phyloP scores from a whole-genome alignment of 1,140 invertebrate species.

The Homarus americanus region DNA sequence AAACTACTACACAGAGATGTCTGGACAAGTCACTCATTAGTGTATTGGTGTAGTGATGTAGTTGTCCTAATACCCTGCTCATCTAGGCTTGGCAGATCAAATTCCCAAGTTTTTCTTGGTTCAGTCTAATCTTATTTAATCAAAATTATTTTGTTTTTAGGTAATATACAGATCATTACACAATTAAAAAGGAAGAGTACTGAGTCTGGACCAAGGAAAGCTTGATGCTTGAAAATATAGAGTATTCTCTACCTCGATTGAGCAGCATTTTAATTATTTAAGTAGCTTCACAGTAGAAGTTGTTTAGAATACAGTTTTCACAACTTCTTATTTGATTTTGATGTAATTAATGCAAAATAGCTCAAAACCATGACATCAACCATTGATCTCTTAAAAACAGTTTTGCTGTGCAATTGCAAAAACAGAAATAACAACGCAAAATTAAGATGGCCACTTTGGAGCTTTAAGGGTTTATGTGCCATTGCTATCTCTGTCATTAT shows the following conservation, averaged over 20 bases:
- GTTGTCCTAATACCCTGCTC: conserved; percentile 51
- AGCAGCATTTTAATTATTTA: conserved; percentile 43
- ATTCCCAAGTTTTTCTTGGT: conserved; percentile 24
- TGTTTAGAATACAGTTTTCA: conserved; percentile 31
- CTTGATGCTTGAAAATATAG: conserved; percentile 39
- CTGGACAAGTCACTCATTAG: conserved; percentile 44
- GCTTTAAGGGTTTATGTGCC: conserved; percentile 33
- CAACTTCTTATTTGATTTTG: conserved; percentile 15
- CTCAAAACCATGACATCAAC: conserved; percentile 18
- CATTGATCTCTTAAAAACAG: not conserved
- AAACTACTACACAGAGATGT: conserved; percentile 22
- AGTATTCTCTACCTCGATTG: conserved; percentile 51
- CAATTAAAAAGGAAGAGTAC: not conserved
- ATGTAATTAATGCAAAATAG: not conserved
- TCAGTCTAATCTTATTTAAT: conserved; percentile 13
- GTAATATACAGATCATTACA: not conserved
- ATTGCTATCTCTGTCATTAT: conserved; percentile 14
- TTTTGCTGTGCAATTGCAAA: not conserved
- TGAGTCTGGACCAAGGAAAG: conserved; percentile 29
- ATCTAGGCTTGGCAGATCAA: conserved; percentile 53
- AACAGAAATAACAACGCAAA: not conserved
- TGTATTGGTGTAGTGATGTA: conserved; percentile 53
- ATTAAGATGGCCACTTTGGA: conserved; percentile 10
- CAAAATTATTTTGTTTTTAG: conserved; percentile 26
- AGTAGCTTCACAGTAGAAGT: conserved; percentile 19